Evolutionary conservation across 1,140 invertebrate species (phyloP).

Genomic region (Drosophila pseudoananassae): DNA sequence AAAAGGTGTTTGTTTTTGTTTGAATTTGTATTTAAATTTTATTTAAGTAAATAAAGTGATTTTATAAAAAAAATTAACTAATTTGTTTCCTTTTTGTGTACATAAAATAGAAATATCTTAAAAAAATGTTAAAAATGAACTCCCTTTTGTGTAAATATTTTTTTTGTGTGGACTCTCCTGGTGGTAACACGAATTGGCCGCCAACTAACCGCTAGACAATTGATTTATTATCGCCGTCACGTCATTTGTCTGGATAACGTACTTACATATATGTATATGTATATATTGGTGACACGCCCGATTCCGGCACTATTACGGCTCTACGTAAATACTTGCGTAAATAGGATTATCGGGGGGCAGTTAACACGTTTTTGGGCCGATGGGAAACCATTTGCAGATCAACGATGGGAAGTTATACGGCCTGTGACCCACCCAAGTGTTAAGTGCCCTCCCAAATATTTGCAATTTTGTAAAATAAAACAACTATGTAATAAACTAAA

Average conservation of each 20-base stretch:
- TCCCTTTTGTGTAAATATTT: neutral
- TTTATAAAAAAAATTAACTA: too few relatives aligned
- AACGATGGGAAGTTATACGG: conserved; percentile 30
- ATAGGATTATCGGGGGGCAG: conserved; percentile 16
- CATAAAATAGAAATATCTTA: too few relatives aligned
- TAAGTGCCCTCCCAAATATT: conserved; percentile 51
- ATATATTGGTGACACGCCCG: conserved; percentile 24
- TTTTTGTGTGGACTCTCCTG: conserved; percentile 13
- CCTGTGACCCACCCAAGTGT: conserved; percentile 22
- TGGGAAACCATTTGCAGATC: conserved; percentile 24
- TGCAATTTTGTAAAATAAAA: conserved; percentile 8
- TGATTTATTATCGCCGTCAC: conserved; percentile 76
- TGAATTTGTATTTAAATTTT: neutral
- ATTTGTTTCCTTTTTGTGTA: neutral
- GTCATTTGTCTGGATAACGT: conserved; percentile 35
- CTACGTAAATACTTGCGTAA: conserved; percentile 35
- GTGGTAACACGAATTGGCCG: conserved; percentile 41
- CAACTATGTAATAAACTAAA: conserved; percentile 5
- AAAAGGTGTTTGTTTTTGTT: neutral
- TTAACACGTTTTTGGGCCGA: conserved; percentile 41
- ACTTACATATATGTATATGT: conserved; percentile 33
- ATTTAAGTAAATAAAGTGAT: neutral
- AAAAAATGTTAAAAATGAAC: too few relatives aligned
- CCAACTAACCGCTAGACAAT: conserved; percentile 60
- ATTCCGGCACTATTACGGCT: conserved; percentile 10